Evolutionary conservation across 2,888 invertebrate genomes (phyloP), one percentile per base, ranked within the genome.

Genomic region (Tachina lurida): DNA sequence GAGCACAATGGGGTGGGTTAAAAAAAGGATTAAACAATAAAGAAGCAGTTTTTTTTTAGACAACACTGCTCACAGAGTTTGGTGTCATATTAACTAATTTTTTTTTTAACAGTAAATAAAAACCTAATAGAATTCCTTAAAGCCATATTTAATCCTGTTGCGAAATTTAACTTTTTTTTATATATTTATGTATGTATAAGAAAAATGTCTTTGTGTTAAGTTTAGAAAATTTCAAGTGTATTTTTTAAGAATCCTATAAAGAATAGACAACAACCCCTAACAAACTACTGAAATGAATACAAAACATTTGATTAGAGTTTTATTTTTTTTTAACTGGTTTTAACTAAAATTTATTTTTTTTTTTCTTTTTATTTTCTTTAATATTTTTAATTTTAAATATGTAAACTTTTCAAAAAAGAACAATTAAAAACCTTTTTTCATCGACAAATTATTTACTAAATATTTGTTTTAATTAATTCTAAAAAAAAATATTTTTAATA

Each of bases 381-480:
- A 68, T 84, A 77, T 60, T 74, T 52, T 76, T 49, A 68, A 63
- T 43, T 58, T 80, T 73, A 39, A 84, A 75, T 60, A 67, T 54
- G 10, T 71, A 76, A 63, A 76, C 56, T 49, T 85, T 68, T 10
- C 58, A 82, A 68, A 58, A 62, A 73, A 70, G 78, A 85, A 77
- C 56, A 73, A 74, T 78, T 78, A 63, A 84, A 84, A 77, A 62
- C 85, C 63, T 60, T 75, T 81, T 77, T 82, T 84, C 77, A 81
- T 85, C 77, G 70, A 75, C 77, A 82, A 85, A 85, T 85, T 82
- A 82, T 82, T n/a, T 85, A 85, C 85, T 85, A 85, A 85, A 85
- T 85, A 85, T 85, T 85, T 85, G 81, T 78, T 85, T 85, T 85
- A 85, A 85, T 85, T 85, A 78, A 74, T 56, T 82, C 85, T 85